A percentile compares a stretch with the other conserved stretches of the same genome.
phyloP scores from a whole-genome alignment of 2,797 vertebrate genomes.

The Melopsittacus undulatus region DNA sequence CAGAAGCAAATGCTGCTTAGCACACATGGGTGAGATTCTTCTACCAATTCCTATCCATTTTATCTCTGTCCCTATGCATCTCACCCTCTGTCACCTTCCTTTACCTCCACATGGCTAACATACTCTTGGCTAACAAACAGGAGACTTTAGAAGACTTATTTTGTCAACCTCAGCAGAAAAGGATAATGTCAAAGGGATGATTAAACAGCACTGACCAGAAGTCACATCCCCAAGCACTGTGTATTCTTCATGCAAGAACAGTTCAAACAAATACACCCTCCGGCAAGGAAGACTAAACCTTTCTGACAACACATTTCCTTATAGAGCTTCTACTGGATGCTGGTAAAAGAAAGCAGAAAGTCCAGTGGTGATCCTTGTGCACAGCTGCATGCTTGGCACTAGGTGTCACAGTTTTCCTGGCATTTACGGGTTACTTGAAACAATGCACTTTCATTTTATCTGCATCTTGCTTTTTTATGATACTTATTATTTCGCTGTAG shows the following conservation, averaged over 20 bases:
- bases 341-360: not conserved
- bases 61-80: not conserved
- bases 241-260: not conserved
- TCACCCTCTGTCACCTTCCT: not conserved
- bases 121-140: not conserved
- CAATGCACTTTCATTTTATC: slow-evolving; percentile 12
- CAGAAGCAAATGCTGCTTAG: not conserved
- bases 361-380: not conserved
- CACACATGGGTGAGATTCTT: not conserved
- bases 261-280: not conserved
- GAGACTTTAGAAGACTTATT: not conserved
- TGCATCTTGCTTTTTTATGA: not conserved
- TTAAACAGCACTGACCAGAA: not conserved
- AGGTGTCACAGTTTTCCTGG: not conserved
- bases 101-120: not conserved
- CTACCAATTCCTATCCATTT: not conserved
- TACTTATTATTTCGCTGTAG: slow-evolving; percentile 1
- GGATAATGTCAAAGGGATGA: not conserved
- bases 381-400: rapidly evolving
- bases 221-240: not conserved
- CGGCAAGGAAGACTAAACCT: not conserved
- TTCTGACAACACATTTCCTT: not conserved
- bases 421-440: not conserved
- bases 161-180: not conserved
- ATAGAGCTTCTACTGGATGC: not conserved